A percentile compares a stretch with the other conserved stretches of the same genome.
phyloP scores from a whole-genome alignment of 2,113 vertebrate species.

The Erythrocercus mccallii region DNA sequence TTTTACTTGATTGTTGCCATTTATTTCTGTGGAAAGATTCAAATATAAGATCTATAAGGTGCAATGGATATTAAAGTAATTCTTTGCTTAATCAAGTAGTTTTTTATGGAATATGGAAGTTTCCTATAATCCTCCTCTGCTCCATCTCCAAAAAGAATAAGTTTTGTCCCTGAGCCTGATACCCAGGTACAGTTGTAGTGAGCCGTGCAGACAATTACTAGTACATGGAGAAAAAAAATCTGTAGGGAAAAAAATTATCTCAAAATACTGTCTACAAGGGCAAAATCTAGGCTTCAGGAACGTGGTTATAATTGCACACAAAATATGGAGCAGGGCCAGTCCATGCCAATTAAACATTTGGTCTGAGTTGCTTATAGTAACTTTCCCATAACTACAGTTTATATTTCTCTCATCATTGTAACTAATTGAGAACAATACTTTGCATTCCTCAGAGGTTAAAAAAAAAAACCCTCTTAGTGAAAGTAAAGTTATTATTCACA shows the following conservation, averaged over 20 bases:
- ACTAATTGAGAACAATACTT: not conserved
- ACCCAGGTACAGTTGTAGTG: not conserved
- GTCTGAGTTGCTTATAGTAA: not conserved
- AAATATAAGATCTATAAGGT: not conserved
- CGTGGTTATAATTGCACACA: not conserved
- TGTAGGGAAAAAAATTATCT: not conserved
- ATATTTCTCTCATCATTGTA: not conserved
- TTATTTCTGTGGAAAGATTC: not conserved
- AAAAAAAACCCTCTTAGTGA: not conserved
- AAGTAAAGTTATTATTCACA: slow-evolving; percentile 5
- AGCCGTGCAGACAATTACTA: not conserved
- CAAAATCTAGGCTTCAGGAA: not conserved
- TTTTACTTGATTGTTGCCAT: not conserved
- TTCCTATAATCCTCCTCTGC: not conserved
- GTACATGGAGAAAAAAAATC: not conserved
- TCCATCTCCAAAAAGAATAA: not conserved
- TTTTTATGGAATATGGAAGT: not conserved
- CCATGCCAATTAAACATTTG: not conserved
- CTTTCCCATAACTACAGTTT: not conserved
- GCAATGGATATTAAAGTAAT: not conserved
- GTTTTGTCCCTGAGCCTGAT: not conserved
- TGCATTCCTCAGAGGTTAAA: not conserved
- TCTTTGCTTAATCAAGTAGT: not conserved
- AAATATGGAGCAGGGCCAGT: not conserved
- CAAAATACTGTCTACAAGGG: not conserved